Evolutionary conservation across 2,797 vertebrate genomes (phyloP).

Genomic region (Sebastes paucispinis): DNA sequence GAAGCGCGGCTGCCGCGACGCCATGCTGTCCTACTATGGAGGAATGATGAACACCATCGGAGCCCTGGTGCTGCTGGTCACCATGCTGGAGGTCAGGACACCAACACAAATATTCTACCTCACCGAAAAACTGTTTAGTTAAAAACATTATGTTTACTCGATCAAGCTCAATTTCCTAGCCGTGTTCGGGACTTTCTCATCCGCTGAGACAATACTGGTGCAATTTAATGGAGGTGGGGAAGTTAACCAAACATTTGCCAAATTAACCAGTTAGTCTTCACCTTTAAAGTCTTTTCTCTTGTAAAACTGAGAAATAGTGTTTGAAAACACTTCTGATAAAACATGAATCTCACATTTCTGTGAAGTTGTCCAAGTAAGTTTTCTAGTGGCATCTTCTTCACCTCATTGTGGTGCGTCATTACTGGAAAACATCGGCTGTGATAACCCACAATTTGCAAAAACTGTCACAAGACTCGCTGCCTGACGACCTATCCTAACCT

Average conservation of each 20-base stretch:
- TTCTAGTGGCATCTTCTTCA: background rate
- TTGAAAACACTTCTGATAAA: background rate
- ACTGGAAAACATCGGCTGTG: background rate
- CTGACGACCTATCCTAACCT: background rate
- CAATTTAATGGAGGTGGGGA: background rate
- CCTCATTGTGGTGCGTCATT: background rate
- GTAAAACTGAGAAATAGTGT: background rate
- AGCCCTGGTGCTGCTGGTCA: constrained; percentile 83
- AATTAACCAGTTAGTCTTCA: background rate
- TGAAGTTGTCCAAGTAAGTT: background rate
- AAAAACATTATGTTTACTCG: background rate
- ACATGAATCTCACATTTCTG: background rate
- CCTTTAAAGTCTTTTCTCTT: background rate
- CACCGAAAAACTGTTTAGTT: background rate
- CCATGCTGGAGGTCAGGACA: constrained; percentile 89
- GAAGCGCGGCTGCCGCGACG: constrained; percentile 89
- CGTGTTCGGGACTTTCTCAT: too few species aligned
- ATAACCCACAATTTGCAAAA: background rate
- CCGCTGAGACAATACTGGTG: background rate
- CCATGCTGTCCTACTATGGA: constrained; percentile 92
- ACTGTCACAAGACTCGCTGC: rapidly evolving
- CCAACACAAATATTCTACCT: background rate
- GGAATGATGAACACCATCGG: constrained; percentile 94
- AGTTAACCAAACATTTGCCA: background rate
- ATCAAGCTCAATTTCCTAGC: background rate